phyloP scores from a whole-genome alignment of 1,140 invertebrate genomes.

The Aphelenchoides fujianensis region DNA sequence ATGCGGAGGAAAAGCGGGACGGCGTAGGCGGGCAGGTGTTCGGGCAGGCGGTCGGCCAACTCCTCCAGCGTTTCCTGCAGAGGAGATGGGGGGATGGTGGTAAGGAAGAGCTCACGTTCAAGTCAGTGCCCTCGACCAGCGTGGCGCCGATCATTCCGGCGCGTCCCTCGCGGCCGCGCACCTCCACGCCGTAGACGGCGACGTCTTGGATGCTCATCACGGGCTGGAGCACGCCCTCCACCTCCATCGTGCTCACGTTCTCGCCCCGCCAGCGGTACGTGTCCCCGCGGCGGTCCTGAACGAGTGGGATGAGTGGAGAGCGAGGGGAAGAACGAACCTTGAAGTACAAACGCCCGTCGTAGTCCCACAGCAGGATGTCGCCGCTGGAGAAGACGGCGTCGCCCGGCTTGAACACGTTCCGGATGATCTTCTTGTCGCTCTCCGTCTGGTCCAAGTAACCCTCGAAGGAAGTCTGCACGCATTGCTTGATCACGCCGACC shows the following conservation, averaged over 20 bases:
- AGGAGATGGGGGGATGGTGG: not conserved
- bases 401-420: slow-evolving; percentile 80
- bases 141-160: slow-evolving; percentile 92
- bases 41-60: slow-evolving; percentile 28
- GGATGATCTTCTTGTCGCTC: slow-evolving; percentile 84
- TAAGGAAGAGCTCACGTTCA: not conserved
- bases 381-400: slow-evolving; percentile 86
- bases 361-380: slow-evolving; percentile 72
- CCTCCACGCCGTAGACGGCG: slow-evolving; percentile 87
- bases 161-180: slow-evolving; percentile 74
- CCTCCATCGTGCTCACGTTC: slow-evolving; percentile 95
- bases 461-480: slow-evolving; percentile 66
- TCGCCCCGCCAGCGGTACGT: slow-evolving; percentile 90
- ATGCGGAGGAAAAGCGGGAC: slow-evolving; percentile 50
- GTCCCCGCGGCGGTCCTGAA: slow-evolving; percentile 91
- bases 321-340: too few species aligned
- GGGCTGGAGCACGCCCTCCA: slow-evolving; percentile 86
- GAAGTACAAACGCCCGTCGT: slow-evolving; percentile 89
- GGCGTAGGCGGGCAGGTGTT: slow-evolving; percentile 40
- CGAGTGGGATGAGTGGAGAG: too few species aligned
- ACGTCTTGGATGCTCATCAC: slow-evolving; percentile 81
- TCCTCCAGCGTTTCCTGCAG: slow-evolving; percentile 38
- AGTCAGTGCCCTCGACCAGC: slow-evolving; percentile 32
- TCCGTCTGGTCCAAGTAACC: slow-evolving; percentile 86
- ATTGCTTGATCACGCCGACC: slow-evolving; percentile 84